Base-by-base conservation (phyloP, 2,888 invertebrate species). In the Ichneumon xanthorius region DNA sequence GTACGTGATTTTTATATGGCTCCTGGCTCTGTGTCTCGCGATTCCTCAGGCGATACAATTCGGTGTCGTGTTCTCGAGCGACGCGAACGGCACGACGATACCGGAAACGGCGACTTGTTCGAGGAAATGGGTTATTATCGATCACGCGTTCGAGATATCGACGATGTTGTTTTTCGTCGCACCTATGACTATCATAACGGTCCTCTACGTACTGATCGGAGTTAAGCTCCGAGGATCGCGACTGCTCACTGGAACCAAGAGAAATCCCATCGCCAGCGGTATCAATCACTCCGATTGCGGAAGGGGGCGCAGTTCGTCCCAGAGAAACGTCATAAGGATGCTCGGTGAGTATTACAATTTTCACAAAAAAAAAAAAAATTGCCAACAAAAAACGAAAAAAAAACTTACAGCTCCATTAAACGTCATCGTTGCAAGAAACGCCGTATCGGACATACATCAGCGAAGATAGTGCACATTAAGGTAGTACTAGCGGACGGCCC, bases 121-220 rank as follows among this genome's bases (percentile, higher is more conserved):
- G 48, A 95, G 96, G 84, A 95, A 95, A 89, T 95, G 95, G 83
- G 94, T 94, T 11, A 95, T 95, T 11, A 94, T 96, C 61, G 96
- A 96, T 82, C 96, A 97, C 94, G 96, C 96, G 86, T 97, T 98
- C 92, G 96, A 97, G 91, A 96, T 97, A 90, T 97, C 98, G 16
- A 96, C 96, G 89, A 96, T 97, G 92, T 94, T 98, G 90, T 98
- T 98, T 94, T 98, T 98, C 93, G 96, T 97, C 55, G 96, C 97
- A 63, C 98, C 98, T 1, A 98, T 98, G 97, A 97, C 97, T 48
- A 95, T 98, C 85, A 98, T 98, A 92, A 96, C 96, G 48, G 97
- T 97, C 86, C 94, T 98, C 85, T 98, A 98, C 92, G 95, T 97
- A 77, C 94, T 97, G 87, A 97, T 97, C 90, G 97, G 97, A 1